phyloP scores from a whole-genome alignment of 2,113 vertebrate genomes.

The Epinephelus moara region DNA sequence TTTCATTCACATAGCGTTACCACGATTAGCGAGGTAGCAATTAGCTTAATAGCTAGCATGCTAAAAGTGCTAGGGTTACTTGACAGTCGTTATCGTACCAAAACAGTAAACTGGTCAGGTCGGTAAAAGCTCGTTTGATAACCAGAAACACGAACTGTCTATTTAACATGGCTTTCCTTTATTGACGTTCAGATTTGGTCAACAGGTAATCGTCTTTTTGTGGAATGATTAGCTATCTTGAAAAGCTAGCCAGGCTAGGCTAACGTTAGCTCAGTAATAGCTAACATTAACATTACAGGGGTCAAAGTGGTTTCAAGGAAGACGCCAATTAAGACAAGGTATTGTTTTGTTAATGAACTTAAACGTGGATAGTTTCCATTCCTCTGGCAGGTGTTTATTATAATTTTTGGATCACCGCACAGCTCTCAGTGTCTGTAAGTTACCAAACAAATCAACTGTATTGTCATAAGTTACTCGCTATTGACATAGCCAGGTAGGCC shows the following conservation, averaged over 20 bases:
- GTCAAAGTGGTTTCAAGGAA: slow-evolving; percentile 23
- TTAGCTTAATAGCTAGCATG: slow-evolving; percentile 59
- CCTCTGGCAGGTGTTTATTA: background rate
- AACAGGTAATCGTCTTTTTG: background rate
- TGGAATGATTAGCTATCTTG: background rate
- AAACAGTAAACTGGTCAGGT: background rate
- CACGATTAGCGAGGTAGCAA: slow-evolving; percentile 72
- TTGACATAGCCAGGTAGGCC: slow-evolving; percentile 11
- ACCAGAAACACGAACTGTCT: background rate
- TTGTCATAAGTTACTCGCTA: background rate
- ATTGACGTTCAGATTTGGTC: background rate
- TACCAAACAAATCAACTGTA: background rate
- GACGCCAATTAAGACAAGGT: background rate
- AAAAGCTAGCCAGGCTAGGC: slow-evolving; percentile 30
- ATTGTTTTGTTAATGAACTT: background rate
- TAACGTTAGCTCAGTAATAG: slow-evolving; percentile 54
- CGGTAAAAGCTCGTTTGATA: background rate
- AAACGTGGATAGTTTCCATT: background rate
- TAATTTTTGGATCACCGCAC: background rate
- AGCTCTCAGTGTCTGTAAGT: background rate
- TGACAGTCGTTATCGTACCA: slow-evolving; percentile 30
- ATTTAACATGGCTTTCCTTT: fast-evolving
- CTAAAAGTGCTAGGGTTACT: slow-evolving; percentile 54
- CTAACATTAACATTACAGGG: slow-evolving; percentile 35
- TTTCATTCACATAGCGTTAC: slow-evolving; percentile 72